Conservation (phyloP, 30 jellyfish, hydroid and myxozoan species). For the Turritopsis rubra region DNA sequence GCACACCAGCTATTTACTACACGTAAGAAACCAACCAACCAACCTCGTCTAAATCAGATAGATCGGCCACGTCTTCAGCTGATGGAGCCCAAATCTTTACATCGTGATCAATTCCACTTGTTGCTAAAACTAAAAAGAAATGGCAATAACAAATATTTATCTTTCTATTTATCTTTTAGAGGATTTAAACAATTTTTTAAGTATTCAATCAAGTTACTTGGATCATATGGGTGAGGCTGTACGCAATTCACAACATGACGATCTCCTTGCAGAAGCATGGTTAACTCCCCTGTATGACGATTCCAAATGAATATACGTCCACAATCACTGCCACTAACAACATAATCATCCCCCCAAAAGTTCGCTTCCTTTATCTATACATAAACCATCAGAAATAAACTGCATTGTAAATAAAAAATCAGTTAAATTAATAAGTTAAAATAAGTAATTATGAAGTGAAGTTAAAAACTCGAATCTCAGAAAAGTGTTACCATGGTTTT, state of each 20-base stretch:
- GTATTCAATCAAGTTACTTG: conserved; percentile 63
- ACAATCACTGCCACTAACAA: conserved; percentile 90
- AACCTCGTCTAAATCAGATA: conserved; percentile 56
- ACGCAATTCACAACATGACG: conserved; percentile 80
- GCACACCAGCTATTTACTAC: no score
- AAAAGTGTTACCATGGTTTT: conserved; percentile 61
- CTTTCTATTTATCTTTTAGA: background rate
- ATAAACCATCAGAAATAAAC: background rate
- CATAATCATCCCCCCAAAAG: conserved; percentile 72
- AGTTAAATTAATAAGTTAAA: background rate
- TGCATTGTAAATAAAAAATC: background rate
- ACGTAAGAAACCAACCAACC: no score
- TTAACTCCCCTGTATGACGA: conserved; percentile 51
- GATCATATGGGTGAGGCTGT: conserved; percentile 86
- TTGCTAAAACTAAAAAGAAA: conserved; percentile 50
- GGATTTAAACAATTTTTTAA: background rate
- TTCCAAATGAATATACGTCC: conserved; percentile 86
- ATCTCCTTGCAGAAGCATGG: conserved; percentile 61
- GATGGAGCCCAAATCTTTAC: conserved; percentile 76
- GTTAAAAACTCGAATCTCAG: no score
- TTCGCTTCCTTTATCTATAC: conserved; percentile 77
- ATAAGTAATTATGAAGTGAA: background rate
- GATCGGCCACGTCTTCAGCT: conserved; percentile 33
- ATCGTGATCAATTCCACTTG: conserved; percentile 85
- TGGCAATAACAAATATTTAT: background rate